Evolutionary conservation across 2,797 vertebrate genomes (phyloP), one percentile per base, ranked within the genome.

Genomic region (Acanthurus lineatus): DNA sequence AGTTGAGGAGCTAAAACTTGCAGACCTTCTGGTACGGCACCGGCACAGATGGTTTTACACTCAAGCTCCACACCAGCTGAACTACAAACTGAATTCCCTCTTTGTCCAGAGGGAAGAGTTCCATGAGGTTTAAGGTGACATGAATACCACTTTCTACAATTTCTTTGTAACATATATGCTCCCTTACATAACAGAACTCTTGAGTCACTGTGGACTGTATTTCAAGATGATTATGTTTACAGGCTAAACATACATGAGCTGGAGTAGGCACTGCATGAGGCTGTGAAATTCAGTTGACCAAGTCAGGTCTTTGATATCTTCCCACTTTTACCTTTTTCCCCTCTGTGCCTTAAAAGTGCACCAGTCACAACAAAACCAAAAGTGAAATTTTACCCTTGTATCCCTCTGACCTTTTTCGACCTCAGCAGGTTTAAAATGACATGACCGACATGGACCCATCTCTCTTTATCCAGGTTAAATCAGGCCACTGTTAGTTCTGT

Each of bases 271-370:
- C 20, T 38, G 40, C 40, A 42, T 42, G 45, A 19, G 28, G 40
- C 56, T 61, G 51, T 47, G n/a, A 79, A 51, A 71, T 60, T 20
- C 35, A 25, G 28, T 65, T 52, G 2, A 66, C 25, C n/a, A 59
- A 75, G 8, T 38, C n/a, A 20, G 42, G 44, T 9, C 47, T 64
- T 68, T 63, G 12, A 66, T 69, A 59, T 51, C 32, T 52, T 52
- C 58, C 47, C 38, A 51, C 4, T 40, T 45, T 53, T n/a, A 12
- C 64, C 28, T 7, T 60, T 59, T 63, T 22, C n/a, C 28, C 64
- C 40, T 61, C 35, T 78, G 84, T 89, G 77, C 86, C 83, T 90
- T 91, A 77, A 76, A 79, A 70, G 40, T 51, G 61, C 49, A 56
- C 9, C 16, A 0, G 44, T 52, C 14, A 62, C 32, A 69, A 76